A percentile compares a stretch with the other conserved stretches of the same genome.
phyloP scores from a whole-genome alignment of 2,888 invertebrate species.

The Melipona beecheii region DNA sequence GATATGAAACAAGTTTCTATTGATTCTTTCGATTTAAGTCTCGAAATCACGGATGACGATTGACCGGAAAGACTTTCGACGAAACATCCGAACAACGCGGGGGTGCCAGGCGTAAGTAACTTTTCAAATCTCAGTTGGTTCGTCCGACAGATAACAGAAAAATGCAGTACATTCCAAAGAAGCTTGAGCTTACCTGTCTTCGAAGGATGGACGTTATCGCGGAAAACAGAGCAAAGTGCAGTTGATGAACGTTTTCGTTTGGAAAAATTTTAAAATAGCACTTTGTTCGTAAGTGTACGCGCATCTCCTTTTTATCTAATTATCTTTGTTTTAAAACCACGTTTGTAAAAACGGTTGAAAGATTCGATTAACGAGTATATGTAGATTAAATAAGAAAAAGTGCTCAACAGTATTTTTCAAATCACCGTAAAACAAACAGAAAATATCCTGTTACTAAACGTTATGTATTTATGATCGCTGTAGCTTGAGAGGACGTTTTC shows the following conservation, averaged over 20 bases:
- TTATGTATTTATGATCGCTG: conserved; percentile 71
- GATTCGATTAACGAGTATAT: neutral
- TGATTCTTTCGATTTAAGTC: neutral
- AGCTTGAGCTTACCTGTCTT: conserved; percentile 37
- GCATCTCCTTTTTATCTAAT: neutral
- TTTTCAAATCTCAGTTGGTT: conserved; percentile 35
- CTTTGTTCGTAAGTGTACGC: neutral
- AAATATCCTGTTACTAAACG: conserved; percentile 75
- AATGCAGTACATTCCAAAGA: conserved; percentile 38
- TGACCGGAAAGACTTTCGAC: conserved; percentile 32
- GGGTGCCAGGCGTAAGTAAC: conserved; percentile 36
- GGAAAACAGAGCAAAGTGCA: conserved; percentile 39
- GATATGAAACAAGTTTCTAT: neutral
- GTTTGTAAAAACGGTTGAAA: too few species aligned
- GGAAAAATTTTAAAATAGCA: neutral
- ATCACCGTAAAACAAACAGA: conserved; percentile 58
- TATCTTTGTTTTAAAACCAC: too few species aligned
- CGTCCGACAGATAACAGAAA: conserved; percentile 50
- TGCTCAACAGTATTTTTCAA: neutral
- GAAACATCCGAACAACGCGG: conserved; percentile 43
- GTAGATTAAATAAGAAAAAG: neutral
- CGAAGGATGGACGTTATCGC: conserved; percentile 39
- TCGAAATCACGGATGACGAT: conserved; percentile 9
- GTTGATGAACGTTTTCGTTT: neutral
- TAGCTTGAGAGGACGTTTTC: conserved; percentile 62